A percentile compares a stretch with the other conserved stretches of the same genome.
These are phyloP conservation scores for Phataginus tetradactyla DNA, from an alignment of 2,797 vertebrate species.

Conservation along the genomic window DNA sequence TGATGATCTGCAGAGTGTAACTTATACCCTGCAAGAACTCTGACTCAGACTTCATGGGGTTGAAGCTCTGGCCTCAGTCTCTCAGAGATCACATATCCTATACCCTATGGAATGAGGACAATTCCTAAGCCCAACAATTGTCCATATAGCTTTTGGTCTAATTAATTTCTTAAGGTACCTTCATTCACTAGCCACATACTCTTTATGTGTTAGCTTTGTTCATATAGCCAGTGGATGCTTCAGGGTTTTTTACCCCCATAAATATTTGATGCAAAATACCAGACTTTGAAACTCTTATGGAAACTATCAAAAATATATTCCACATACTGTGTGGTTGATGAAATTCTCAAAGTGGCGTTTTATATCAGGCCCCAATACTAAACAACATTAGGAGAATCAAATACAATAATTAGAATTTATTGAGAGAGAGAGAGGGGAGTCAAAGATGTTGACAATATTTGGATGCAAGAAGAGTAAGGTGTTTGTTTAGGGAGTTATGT, in stretches of 20 bases:
- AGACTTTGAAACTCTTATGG: not conserved
- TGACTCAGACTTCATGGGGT: conserved; percentile 2
- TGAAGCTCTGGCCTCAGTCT: not conserved
- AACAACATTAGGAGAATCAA: conserved; percentile 12
- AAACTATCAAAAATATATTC: not conserved
- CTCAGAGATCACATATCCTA: not conserved
- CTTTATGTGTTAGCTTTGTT: not conserved
- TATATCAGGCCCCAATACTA: conserved; percentile 11
- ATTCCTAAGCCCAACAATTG: not conserved
- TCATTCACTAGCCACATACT: not conserved
- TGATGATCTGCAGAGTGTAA: not conserved
- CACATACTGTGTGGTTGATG: not conserved
- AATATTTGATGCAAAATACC: not conserved
- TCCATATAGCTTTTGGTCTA: not conserved
- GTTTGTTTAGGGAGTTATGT: not conserved
- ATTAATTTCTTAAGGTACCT: not conserved
- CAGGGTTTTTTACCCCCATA: not conserved
- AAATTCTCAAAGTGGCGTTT: conserved; percentile 27
- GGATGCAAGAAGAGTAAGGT: not conserved
- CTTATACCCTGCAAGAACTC: not conserved
- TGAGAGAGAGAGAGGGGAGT: not conserved
- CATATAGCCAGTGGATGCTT: not conserved
- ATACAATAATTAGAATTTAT: not conserved
- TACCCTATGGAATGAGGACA: not conserved
- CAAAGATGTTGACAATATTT: conserved; percentile 24